phyloP scores from a whole-genome alignment of 2,797 vertebrate genomes.

The Falco biarmicus region DNA sequence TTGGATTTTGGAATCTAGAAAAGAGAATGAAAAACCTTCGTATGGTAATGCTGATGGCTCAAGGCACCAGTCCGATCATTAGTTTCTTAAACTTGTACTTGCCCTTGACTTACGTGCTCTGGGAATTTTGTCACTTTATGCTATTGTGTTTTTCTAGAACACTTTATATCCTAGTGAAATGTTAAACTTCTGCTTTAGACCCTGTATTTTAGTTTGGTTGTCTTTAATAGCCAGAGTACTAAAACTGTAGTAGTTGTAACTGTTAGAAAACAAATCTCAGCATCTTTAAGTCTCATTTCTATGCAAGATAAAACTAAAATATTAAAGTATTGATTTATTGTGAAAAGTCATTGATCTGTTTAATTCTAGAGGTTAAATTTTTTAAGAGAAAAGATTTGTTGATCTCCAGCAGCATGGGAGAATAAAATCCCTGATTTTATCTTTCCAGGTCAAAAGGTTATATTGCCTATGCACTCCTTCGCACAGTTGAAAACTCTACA shows the following conservation, averaged over 20 bases:
- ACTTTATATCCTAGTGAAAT: background rate
- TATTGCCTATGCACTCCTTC: constrained; percentile 88
- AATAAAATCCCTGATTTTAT: background rate
- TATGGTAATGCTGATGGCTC: background rate
- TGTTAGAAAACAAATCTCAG: background rate
- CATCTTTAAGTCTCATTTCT: background rate
- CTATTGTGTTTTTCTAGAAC: background rate
- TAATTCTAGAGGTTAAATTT: background rate
- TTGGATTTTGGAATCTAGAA: background rate
- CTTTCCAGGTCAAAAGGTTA: constrained; percentile 80
- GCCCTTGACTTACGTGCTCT: background rate
- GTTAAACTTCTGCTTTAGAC: background rate
- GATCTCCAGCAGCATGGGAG: background rate
- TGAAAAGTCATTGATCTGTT: background rate
- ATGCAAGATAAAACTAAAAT: background rate
- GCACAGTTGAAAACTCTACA: constrained; percentile 86
- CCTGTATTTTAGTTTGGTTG: background rate
- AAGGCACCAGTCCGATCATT: background rate
- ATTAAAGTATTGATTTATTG: background rate
- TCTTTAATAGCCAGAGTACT: background rate
- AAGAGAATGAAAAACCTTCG: background rate
- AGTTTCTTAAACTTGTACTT: background rate
- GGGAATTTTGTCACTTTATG: background rate
- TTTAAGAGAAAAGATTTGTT: background rate
- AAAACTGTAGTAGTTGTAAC: background rate